Evolutionary conservation across 1,140 invertebrate genomes (phyloP).

Genomic region (Chelonus insularis): DNA sequence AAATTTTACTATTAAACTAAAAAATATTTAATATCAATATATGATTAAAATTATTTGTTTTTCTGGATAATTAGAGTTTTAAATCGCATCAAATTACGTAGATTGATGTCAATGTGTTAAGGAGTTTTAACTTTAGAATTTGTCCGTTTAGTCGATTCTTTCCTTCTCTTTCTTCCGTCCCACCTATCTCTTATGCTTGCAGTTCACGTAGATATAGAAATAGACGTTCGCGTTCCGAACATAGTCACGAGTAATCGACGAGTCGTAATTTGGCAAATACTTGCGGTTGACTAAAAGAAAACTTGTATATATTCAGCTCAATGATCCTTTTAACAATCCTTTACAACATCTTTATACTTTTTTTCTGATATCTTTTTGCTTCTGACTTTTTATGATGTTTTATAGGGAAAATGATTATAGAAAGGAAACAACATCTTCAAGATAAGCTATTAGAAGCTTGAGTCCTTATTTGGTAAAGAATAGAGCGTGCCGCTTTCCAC

Average conservation of each 20-base stretch:
- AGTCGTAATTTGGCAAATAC: conserved; percentile 7
- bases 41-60: too few relatives aligned
- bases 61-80: too few relatives aligned
- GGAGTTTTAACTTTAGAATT: conserved; percentile 19
- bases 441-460: conserved; percentile 1
- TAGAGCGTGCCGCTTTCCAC: conserved; percentile 31
- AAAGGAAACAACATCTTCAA: background rate
- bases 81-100: conserved; percentile 10
- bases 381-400: background rate
- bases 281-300: background rate
- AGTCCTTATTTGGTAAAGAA: conserved; percentile 15
- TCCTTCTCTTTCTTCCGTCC: background rate
- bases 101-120: conserved; percentile 13
- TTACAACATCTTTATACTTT: background rate
- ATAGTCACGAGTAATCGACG: conserved; percentile 32
- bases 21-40: too few relatives aligned
- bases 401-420: background rate
- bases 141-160: background rate
- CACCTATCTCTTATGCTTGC: conserved; percentile 11
- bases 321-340: background rate
- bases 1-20: too few relatives aligned
- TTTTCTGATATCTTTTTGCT: background rate
- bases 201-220: conserved; percentile 57
- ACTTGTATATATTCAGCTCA: background rate
- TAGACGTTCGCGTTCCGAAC: conserved; percentile 42